Evolutionary conservation across 1,140 invertebrate species (phyloP).

Genomic region (Lutraria rhynchaena): DNA sequence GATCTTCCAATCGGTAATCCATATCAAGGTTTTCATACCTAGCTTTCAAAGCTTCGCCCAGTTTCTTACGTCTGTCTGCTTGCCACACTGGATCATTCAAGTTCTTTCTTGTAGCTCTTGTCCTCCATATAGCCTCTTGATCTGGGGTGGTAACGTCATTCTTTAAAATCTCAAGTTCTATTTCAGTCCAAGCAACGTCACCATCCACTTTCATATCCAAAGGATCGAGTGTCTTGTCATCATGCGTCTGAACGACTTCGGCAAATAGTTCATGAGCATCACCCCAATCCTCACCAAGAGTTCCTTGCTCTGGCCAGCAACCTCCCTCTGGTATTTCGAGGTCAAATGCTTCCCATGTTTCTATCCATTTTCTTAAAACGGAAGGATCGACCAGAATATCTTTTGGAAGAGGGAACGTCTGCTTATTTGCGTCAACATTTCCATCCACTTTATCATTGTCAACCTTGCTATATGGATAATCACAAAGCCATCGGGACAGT

Average conservation of each 20-base stretch:
- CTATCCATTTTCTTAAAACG: slow-evolving; percentile 14
- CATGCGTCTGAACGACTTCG: slow-evolving; percentile 3
- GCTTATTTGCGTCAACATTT: background rate
- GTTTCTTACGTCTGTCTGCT: slow-evolving; percentile 7
- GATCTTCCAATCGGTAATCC: slow-evolving; percentile 1
- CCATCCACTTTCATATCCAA: slow-evolving; percentile 35
- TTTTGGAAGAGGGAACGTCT: slow-evolving; percentile 19
- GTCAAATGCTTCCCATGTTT: slow-evolving; percentile 11
- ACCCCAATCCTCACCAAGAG: background rate
- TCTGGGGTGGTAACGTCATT: slow-evolving; percentile 22
- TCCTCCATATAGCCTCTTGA: slow-evolving; percentile 16
- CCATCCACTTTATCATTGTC: background rate
- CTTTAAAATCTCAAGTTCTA: slow-evolving; percentile 30
- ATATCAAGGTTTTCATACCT: background rate
- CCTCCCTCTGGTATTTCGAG: slow-evolving; percentile 17
- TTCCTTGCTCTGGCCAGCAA: background rate
- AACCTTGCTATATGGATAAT: slow-evolving; percentile 13
- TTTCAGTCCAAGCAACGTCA: slow-evolving; percentile 27
- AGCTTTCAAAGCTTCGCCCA: background rate
- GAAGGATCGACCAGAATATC: background rate
- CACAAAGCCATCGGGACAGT: background rate
- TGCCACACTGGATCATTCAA: slow-evolving; percentile 6
- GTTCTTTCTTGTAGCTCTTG: slow-evolving; percentile 22
- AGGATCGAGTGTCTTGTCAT: background rate
- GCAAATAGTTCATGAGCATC: slow-evolving; percentile 20